Percentiles rank a stretch among this genome's conserved stretches.
phyloP scores from a whole-genome alignment of 2,888 invertebrate species.

The Emesis castigata region DNA sequence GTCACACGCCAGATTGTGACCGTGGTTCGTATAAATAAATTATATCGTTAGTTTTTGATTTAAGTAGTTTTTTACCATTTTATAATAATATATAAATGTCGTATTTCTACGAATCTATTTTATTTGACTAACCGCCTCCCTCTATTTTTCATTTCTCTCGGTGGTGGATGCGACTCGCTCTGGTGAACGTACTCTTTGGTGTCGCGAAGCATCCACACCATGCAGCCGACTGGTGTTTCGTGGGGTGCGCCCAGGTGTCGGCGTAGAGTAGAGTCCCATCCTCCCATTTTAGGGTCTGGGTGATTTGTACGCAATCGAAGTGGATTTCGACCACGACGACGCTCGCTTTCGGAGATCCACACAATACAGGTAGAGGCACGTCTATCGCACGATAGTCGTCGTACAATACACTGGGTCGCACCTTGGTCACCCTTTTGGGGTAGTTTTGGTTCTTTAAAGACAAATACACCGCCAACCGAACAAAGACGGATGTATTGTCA shows the following conservation, averaged over 20 bases:
- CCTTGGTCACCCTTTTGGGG: too few relatives aligned
- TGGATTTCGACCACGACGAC: background rate
- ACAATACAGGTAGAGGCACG: too few relatives aligned
- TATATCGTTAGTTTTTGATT: too few relatives aligned
- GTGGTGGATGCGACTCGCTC: background rate
- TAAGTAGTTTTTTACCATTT: too few relatives aligned
- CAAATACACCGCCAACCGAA: too few relatives aligned
- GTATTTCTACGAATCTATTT: background rate
- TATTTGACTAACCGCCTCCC: background rate
- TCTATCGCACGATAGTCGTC: too few relatives aligned
- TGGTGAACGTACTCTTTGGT: conserved; percentile 11
- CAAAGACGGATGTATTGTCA: too few relatives aligned
- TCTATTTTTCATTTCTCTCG: background rate
- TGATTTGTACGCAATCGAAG: conserved; percentile 4
- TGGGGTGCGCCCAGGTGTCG: conserved; percentile 13
- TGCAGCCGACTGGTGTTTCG: conserved; percentile 4
- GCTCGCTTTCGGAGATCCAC: background rate
- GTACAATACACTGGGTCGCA: too few relatives aligned
- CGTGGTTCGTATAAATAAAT: too few relatives aligned
- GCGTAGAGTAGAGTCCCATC: conserved; percentile 5
- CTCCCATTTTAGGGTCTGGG: background rate
- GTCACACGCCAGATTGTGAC: too few relatives aligned
- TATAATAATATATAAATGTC: background rate
- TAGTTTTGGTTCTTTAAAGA: too few relatives aligned
- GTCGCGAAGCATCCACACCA: conserved; percentile 6